Evolutionary conservation across 2,888 invertebrate genomes (phyloP), one percentile per base, ranked within the genome.

Genomic region (Yponomeuta evonymella): DNA sequence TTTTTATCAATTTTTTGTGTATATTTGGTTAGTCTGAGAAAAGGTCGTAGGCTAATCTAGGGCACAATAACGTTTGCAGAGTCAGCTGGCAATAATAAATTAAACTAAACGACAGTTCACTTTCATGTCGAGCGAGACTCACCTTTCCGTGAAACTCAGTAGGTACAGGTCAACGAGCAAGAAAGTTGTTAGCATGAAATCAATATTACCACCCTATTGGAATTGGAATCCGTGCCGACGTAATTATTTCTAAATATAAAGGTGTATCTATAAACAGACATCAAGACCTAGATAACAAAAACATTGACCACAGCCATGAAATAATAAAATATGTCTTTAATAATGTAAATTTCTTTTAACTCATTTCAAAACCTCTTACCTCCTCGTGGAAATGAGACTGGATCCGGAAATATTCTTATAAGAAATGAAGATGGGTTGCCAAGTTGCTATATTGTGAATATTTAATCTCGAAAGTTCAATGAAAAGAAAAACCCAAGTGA

Each of bases 121-220:
- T 67, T 67, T 67, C 67, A 67, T 30, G 64, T 43, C 6, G n/a
- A 43, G 43, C 33, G 33, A 33, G 11, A 23, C 33, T 65, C 48
- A 70, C 65, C 48, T 68, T 68, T 30, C 51, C 68, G 68, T 51
- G 68, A 51, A 33, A 33, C 33, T 33, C 48, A 68, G 29, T 68
- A 11, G 1, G 48, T 30, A 29, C 29, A 68, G 68, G 68, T 68
- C 68, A 51, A 11, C 48, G 68, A 68, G 68, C 30, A 68, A 29
- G 68, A 68, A 68, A 68, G 68, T 68, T 29, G 51, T 58, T 51
- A 29, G 65, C 30, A 29, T 6, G 1, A 33, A 30, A 33, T 65
- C 15, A 58, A 58, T 58, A 58, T 15, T 15, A 58, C 43, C 15
- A 58, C 12, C 15, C 51, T 58, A 58, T 6, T 58, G 15, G 51